A percentile compares a stretch with the other conserved stretches of the same genome.
These are phyloP conservation scores for Ceratosolen fusciceps DNA, from an alignment of 1,140 invertebrate species.

Conservation along the genomic window DNA sequence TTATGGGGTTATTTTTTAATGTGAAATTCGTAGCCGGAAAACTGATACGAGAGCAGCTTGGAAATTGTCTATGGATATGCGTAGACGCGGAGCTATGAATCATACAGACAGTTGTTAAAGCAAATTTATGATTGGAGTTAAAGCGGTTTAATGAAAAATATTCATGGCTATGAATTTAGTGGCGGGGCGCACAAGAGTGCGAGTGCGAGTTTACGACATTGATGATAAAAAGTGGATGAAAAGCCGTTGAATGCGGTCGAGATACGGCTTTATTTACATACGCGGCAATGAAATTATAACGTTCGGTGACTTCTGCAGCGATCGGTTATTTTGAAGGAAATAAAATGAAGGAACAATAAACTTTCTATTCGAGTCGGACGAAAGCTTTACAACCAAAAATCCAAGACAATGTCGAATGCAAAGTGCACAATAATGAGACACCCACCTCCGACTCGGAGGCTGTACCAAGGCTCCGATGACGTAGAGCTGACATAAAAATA, in stretches of 20 bases:
- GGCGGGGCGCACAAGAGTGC: no score
- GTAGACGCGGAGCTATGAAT: background rate
- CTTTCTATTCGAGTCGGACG: slow-evolving; percentile 6
- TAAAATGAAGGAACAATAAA: slow-evolving; percentile 33
- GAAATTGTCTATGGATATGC: background rate
- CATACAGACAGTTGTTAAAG: background rate
- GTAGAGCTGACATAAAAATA: background rate
- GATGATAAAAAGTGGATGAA: background rate
- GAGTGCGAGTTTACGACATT: no score
- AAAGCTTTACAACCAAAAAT: slow-evolving; percentile 16
- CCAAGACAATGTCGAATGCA: slow-evolving; percentile 47
- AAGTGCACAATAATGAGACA: slow-evolving; percentile 47
- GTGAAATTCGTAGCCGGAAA: no score
- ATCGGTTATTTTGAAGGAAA: background rate
- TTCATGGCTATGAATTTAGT: background rate
- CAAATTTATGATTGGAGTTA: background rate
- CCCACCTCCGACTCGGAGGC: slow-evolving; percentile 1
- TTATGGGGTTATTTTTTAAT: no score
- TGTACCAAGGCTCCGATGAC: slow-evolving; percentile 22
- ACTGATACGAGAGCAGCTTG: background rate
- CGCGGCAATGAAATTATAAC: slow-evolving; percentile 2
- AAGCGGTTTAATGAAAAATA: background rate
- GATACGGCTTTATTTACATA: slow-evolving; percentile 2
- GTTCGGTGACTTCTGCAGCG: slow-evolving; percentile 8
- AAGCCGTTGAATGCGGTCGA: no score